phyloP scores from a whole-genome alignment of 2,113 vertebrate genomes.

The Mellivora capensis region DNA sequence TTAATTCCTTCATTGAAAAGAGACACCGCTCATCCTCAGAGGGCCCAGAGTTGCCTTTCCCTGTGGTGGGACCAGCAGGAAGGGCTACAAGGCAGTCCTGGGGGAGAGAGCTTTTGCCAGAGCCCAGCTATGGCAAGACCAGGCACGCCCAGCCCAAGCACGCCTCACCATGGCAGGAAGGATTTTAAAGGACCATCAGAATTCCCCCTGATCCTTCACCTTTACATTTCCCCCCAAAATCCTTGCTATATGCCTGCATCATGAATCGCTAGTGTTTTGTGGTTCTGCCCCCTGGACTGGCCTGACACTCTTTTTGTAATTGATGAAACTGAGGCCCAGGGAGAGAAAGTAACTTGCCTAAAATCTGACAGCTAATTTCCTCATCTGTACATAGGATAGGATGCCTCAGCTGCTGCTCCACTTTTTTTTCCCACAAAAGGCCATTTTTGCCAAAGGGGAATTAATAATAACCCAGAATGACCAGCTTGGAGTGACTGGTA shows the following conservation, averaged over 20 bases:
- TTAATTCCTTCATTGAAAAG: neutral
- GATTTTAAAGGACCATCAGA: neutral
- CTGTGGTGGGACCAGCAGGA: neutral
- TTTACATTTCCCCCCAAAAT: neutral
- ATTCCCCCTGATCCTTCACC: neutral
- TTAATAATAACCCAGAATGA: neutral
- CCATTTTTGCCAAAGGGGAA: neutral
- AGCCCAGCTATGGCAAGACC: fast-evolving
- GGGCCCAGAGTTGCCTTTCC: neutral
- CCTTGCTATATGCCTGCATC: neutral
- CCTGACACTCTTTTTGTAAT: neutral
- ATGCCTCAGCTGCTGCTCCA: neutral
- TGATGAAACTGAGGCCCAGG: neutral
- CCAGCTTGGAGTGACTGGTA: neutral
- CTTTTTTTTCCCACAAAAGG: neutral
- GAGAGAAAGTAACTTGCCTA: constrained; percentile 8
- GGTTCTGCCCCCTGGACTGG: neutral
- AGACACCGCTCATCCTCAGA: neutral
- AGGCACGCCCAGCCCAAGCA: neutral
- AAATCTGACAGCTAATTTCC: neutral
- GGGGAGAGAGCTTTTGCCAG: neutral
- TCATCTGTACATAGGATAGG: neutral
- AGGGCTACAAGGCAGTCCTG: neutral
- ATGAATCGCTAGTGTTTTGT: neutral
- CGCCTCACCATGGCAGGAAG: neutral